phyloP scores from a whole-genome alignment of 2,113 vertebrate genomes.

The Barbus barbus region DNA sequence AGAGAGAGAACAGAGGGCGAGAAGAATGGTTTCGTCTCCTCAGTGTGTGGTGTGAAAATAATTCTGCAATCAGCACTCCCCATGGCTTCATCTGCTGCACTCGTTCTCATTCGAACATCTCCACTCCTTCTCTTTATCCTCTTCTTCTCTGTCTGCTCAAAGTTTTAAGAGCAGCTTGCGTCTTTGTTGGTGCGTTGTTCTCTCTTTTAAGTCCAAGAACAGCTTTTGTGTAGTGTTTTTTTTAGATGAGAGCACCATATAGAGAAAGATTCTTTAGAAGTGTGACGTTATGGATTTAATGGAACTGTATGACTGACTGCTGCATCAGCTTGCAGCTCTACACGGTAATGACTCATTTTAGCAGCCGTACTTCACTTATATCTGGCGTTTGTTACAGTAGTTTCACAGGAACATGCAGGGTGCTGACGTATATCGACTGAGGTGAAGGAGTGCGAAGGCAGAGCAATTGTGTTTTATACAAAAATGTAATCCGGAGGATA shows the following conservation, averaged over 20 bases:
- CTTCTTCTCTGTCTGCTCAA: conserved; percentile 1
- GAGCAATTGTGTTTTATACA: not conserved
- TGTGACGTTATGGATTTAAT: conserved; percentile 22
- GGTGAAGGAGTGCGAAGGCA: conserved; percentile 2
- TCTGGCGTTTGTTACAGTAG: not conserved
- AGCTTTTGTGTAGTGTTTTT: conserved; percentile 19
- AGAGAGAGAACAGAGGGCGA: not conserved
- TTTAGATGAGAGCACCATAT: conserved; percentile 1
- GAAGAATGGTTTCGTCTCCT: not conserved
- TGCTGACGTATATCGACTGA: not conserved
- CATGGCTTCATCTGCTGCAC: conserved; percentile 19
- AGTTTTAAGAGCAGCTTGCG: not conserved
- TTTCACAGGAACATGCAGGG: not conserved
- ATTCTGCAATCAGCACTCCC: conserved; percentile 33
- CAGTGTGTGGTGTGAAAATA: conserved; percentile 33
- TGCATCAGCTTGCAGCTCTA: not conserved
- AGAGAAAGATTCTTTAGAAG: conserved; percentile 31
- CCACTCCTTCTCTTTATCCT: not conserved
- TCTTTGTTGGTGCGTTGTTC: conserved; percentile 7
- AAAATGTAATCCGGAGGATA: not conserved
- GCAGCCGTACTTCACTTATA: not conserved
- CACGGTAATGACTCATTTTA: conserved; percentile 10
- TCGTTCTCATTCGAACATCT: not conserved
- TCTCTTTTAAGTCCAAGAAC: conserved; percentile 17
- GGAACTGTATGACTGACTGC: not conserved